phyloP scores from a whole-genome alignment of 2,797 vertebrate genomes.

The Bufotes viridis region DNA sequence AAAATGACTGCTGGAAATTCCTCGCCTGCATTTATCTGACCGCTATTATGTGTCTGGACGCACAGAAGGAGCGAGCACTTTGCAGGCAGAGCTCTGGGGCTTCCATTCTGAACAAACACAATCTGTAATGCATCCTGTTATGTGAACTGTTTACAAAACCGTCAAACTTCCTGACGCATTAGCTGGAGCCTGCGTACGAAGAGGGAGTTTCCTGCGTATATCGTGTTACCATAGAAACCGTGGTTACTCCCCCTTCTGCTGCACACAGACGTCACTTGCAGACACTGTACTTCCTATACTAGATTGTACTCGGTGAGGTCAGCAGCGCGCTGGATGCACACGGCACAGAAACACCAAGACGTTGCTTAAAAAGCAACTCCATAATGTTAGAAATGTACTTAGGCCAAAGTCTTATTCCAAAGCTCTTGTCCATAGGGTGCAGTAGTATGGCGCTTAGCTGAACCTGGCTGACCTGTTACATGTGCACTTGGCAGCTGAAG shows the following conservation, averaged over 20 bases:
- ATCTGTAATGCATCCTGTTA: background rate
- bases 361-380: background rate
- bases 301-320: background rate
- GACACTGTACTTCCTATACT: constrained; percentile 2
- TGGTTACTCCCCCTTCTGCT: background rate
- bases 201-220: constrained; percentile 34
- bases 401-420: too few relatives aligned
- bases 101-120: background rate
- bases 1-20: background rate
- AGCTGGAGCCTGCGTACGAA: background rate
- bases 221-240: background rate
- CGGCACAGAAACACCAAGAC: background rate
- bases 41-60: background rate
- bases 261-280: constrained; percentile 26
- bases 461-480: too few relatives aligned
- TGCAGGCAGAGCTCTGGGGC: background rate
- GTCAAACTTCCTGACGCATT: constrained; percentile 37
- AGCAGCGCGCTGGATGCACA: background rate
- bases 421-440: background rate
- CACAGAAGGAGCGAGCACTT: background rate
- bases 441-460: background rate
- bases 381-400: background rate
- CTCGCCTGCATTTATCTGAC: background rate
- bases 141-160: constrained; percentile 31
- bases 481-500: too few relatives aligned